Evolutionary conservation across 2,888 invertebrate species (phyloP), one percentile per base, ranked within the genome.

Genomic region (Rhogogaster chlorosoma): DNA sequence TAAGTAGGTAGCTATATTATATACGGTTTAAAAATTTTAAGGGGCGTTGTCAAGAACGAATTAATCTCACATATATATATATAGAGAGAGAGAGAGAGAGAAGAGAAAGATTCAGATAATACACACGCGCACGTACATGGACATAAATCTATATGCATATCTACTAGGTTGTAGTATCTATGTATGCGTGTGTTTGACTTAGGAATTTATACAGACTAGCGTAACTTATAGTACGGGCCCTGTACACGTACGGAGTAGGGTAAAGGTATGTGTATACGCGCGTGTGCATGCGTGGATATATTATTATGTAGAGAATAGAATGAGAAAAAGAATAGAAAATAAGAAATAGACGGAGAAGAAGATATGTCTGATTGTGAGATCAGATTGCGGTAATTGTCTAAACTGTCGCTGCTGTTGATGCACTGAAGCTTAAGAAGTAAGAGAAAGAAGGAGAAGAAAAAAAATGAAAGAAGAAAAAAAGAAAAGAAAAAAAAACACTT

Each of bases 31-130:
- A 67, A 7, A 67, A 32, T 67, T 36, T 42, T 73, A 42, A 73
- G 71, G 42, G 71, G 71, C 71, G 42, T 73, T 73, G 71, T 73
- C 22, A 42, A 38, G 71, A 73, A n/a, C 15, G 42, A 42, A 42
- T 42, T 38, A 73, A 73, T 73, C 71, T 73, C 71, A 42, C 61
- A 22, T 0, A n/a, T n/a, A n/a, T n/a, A n/a, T n/a, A n/a, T n/a
- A n/a, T n/a, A 32, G 1, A 26, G 12, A 32, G 12, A 18, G 6
- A n/a, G n/a, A 73, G 42, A 71, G 71, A 38, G 38, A 71, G 71
- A 73, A 29, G 38, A 42, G n/a, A 22, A 15, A n/a, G n/a, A 42
- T 22, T 42, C 22, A n/a, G 22, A 73, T 73, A 42, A 38, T 73
- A 42, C 29, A 42, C 3, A 42, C 10, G n/a, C 7, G 42, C 12